Evolutionary conservation across 2,888 invertebrate species (phyloP).

Genomic region (Chirona hameri): DNA sequence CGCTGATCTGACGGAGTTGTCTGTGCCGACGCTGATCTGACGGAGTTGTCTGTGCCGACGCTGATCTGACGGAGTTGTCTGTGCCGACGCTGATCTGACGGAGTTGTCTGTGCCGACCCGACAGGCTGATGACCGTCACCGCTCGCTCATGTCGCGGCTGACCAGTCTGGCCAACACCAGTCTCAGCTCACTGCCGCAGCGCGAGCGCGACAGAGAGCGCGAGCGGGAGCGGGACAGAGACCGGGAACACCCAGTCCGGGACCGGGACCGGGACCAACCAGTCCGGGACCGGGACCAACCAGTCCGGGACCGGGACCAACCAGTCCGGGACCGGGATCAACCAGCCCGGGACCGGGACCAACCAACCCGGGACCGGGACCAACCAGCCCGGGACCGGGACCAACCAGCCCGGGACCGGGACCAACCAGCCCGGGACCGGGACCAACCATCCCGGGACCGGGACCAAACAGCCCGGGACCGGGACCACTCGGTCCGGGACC

Average conservation of each 20-base stretch:
- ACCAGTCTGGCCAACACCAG: conserved; percentile 22
- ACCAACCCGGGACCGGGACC: conserved; percentile 48
- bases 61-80: too few species aligned
- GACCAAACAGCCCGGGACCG: conserved; percentile 39
- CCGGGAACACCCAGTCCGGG: conserved; percentile 47
- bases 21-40: too few species aligned
- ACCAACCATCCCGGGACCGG: too few species aligned
- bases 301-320: background rate
- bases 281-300: background rate
- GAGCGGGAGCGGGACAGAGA: conserved; percentile 39
- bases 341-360: conserved; percentile 52
- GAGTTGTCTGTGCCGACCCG: background rate
- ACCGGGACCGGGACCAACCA: conserved; percentile 46
- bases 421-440: conserved; percentile 50
- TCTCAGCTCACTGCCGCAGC: conserved; percentile 4
- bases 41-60: too few species aligned
- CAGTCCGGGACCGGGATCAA: background rate
- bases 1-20: too few species aligned
- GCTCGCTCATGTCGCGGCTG: background rate
- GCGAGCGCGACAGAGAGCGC: conserved; percentile 39
- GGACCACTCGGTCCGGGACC: conserved; percentile 48
- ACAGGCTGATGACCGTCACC: background rate
- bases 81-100: background rate
- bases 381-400: too few species aligned
- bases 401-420: too few species aligned